phyloP scores from a whole-genome alignment of 2,113 vertebrate species.

The Turnix velox region DNA sequence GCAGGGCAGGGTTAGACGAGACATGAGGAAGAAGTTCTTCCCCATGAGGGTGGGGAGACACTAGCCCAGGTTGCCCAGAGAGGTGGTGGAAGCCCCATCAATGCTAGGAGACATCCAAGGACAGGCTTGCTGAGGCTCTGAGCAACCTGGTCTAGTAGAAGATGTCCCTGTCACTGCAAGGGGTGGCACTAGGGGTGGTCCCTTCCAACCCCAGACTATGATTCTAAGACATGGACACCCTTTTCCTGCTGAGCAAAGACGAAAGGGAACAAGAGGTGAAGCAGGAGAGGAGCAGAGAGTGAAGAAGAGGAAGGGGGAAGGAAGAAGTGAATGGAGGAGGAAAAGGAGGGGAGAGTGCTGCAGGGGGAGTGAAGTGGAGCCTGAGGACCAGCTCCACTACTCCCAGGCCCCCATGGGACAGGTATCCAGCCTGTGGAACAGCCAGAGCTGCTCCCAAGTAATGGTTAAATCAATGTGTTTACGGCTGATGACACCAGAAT shows the following conservation, averaged over 20 bases:
- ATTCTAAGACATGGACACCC: background rate
- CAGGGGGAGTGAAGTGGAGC: background rate
- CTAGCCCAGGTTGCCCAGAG: no score
- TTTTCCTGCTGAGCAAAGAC: background rate
- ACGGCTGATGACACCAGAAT: constrained; percentile 45
- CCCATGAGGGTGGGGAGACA: no score
- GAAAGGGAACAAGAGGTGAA: background rate
- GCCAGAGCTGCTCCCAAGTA: background rate
- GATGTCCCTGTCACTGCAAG: no score
- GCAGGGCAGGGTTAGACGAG: no score
- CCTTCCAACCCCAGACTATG: no score
- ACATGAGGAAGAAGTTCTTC: no score
- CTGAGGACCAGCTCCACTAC: background rate
- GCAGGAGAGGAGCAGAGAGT: background rate
- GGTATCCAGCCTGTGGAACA: background rate
- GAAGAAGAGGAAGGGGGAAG: background rate
- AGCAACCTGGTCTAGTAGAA: no score
- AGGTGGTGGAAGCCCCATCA: no score
- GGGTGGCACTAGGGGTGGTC: no score
- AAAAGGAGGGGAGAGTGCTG: background rate
- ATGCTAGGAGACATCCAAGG: no score
- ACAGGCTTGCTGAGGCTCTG: no score
- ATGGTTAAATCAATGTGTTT: constrained; percentile 19
- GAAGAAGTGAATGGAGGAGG: background rate
- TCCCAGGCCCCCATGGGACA: background rate